These are phyloP conservation scores for Calephelis perditalis DNA, from an alignment of 2,888 invertebrate genomes.

Conservation along the genomic window DNA sequence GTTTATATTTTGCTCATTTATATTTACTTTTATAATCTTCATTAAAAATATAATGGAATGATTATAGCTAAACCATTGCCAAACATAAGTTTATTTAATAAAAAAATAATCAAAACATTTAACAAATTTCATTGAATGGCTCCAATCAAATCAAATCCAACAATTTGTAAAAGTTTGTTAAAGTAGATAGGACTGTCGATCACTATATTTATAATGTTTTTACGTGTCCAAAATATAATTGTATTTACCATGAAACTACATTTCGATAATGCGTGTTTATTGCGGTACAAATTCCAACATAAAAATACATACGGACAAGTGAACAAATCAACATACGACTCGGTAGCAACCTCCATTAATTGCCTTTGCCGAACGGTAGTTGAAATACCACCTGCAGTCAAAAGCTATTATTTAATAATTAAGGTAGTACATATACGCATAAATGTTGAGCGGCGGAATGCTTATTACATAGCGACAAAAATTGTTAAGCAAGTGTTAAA, in stretches of 20 bases:
- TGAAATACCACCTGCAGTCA: neutral
- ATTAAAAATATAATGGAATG: too few species aligned
- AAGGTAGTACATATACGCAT: neutral
- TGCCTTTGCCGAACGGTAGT: conserved; percentile 1
- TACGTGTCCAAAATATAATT: conserved; percentile 2
- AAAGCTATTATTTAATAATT: neutral
- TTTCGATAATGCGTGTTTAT: neutral
- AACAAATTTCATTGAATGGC: too few species aligned
- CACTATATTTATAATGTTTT: neutral
- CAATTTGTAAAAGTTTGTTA: too few species aligned
- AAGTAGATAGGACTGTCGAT: neutral
- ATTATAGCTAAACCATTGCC: too few species aligned
- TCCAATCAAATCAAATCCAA: too few species aligned
- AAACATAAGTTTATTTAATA: too few species aligned
- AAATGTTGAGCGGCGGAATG: too few species aligned
- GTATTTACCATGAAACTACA: conserved; percentile 3
- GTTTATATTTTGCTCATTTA: too few species aligned
- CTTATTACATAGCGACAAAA: too few species aligned
- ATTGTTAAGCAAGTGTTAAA: too few species aligned
- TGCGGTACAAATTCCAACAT: conserved; percentile 1
- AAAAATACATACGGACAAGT: neutral
- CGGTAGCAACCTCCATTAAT: conserved; percentile 2
- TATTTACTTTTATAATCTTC: too few species aligned
- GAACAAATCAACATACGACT: neutral
- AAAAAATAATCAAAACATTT: too few species aligned